These are phyloP conservation scores for Drosophila malerkotliana DNA, from an alignment of 1,140 invertebrate species.

Conservation along the genomic window DNA sequence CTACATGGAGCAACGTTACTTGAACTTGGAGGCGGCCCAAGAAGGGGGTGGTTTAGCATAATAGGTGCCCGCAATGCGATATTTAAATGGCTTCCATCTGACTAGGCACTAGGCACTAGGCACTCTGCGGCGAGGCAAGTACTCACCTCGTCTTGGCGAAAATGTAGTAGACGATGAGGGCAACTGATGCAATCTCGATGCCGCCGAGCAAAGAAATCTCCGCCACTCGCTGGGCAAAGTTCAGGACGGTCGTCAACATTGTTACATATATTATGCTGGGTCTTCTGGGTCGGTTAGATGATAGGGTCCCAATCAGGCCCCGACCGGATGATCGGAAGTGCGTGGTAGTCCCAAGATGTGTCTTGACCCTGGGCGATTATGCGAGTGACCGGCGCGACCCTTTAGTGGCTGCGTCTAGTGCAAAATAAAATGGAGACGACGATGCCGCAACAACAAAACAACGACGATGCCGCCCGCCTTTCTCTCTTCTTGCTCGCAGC, in stretches of 20 bases:
- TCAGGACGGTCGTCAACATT: conserved; percentile 64
- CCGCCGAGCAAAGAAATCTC: conserved; percentile 80
- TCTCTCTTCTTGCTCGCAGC: conserved; percentile 16
- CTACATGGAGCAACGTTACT: conserved; percentile 32
- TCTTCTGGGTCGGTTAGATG: background rate
- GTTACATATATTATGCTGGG: conserved; percentile 25
- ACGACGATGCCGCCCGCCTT: conserved; percentile 3
- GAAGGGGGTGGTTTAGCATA: conserved; percentile 13
- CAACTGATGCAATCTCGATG: conserved; percentile 78
- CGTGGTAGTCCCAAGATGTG: conserved; percentile 3
- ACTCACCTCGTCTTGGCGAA: conserved; percentile 83
- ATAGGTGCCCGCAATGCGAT: conserved; percentile 25
- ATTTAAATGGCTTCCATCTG: conserved; percentile 59
- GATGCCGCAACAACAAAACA: conserved; percentile 24
- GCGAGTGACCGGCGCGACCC: conserved; percentile 17
- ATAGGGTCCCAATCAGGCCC: conserved; percentile 41
- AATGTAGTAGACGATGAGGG: conserved; percentile 76
- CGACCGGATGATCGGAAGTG: conserved; percentile 51
- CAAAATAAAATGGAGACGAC: conserved; percentile 50
- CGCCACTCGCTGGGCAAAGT: conserved; percentile 75
- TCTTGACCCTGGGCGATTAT: conserved; percentile 25
- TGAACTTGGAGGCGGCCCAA: conserved; percentile 11
- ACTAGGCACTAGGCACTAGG: background rate
- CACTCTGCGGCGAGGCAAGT: background rate
- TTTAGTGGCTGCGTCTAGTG: conserved; percentile 34